Evolutionary conservation across 2,113 vertebrate species (phyloP).

Genomic region (Leptocoma aspasia): DNA sequence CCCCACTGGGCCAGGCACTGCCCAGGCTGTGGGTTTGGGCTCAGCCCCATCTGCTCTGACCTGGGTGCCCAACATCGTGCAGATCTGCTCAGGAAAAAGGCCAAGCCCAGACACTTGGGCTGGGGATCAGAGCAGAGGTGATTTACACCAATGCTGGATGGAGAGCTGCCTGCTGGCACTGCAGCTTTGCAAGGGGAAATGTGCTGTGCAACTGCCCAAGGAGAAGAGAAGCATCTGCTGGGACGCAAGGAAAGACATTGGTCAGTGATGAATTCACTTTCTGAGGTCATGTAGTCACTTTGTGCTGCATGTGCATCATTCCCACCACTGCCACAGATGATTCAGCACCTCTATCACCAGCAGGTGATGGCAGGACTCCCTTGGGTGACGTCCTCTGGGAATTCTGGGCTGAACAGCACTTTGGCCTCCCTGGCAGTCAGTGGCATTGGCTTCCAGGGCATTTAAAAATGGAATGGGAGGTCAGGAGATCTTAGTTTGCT

Average conservation of each 20-base stretch:
- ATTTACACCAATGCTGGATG: neutral
- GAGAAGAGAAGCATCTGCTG: neutral
- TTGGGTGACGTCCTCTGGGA: neutral
- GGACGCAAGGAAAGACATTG: neutral
- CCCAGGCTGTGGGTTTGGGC: neutral
- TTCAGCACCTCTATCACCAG: neutral
- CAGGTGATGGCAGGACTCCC: accelerated
- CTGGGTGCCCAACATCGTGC: accelerated
- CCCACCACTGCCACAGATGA: neutral
- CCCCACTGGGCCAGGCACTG: neutral
- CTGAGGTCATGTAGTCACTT: neutral
- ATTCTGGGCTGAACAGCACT: neutral
- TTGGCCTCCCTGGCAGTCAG: neutral
- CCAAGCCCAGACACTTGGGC: neutral
- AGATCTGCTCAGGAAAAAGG: neutral
- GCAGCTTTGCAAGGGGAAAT: neutral
- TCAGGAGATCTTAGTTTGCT: accelerated
- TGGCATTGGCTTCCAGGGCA: neutral
- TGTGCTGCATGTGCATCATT: neutral
- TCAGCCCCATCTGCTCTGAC: neutral
- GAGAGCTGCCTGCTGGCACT: neutral
- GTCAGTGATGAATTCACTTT: neutral
- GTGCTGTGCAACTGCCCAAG: neutral
- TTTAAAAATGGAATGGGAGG: neutral
- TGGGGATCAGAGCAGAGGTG: neutral